phyloP scores from a whole-genome alignment of 2,113 vertebrate species.

The Phyllostomus discolor region DNA sequence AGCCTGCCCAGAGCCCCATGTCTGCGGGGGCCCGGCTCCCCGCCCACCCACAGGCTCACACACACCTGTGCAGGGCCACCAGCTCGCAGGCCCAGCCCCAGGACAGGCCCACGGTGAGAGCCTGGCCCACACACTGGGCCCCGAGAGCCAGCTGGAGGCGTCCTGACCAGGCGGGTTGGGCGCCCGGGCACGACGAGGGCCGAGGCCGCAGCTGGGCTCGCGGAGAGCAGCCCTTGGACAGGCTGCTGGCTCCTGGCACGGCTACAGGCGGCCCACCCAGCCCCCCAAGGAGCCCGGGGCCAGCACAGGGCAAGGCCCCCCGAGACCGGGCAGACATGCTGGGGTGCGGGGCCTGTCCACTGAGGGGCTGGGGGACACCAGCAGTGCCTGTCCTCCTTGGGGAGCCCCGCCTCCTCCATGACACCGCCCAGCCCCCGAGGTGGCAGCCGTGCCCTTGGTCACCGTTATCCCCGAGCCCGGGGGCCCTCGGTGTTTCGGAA shows the following conservation, averaged over 20 bases:
- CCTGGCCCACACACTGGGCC: fast-evolving
- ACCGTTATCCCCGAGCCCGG: background rate
- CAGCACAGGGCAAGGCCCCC: background rate
- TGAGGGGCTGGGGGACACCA: no score
- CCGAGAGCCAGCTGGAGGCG: background rate
- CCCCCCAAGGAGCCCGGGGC: fast-evolving
- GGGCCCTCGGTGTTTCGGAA: background rate
- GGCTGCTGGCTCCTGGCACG: background rate
- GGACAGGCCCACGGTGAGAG: background rate
- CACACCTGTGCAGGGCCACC: background rate
- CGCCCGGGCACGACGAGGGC: background rate
- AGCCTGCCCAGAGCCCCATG: background rate
- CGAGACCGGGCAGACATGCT: background rate
- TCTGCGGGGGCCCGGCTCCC: no score
- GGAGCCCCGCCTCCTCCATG: background rate
- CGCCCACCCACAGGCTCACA: background rate
- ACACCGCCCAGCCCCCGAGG: no score
- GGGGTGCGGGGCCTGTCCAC: background rate
- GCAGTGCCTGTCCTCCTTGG: fast-evolving
- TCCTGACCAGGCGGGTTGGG: fast-evolving
- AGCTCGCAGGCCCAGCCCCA: background rate
- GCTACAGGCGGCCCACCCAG: background rate
- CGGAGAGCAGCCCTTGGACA: background rate
- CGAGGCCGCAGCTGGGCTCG: background rate
- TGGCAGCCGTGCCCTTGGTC: no score